Evolutionary conservation across 1,140 invertebrate species (phyloP), one percentile per base, ranked within the genome.

Genomic region (Formica selysi): DNA sequence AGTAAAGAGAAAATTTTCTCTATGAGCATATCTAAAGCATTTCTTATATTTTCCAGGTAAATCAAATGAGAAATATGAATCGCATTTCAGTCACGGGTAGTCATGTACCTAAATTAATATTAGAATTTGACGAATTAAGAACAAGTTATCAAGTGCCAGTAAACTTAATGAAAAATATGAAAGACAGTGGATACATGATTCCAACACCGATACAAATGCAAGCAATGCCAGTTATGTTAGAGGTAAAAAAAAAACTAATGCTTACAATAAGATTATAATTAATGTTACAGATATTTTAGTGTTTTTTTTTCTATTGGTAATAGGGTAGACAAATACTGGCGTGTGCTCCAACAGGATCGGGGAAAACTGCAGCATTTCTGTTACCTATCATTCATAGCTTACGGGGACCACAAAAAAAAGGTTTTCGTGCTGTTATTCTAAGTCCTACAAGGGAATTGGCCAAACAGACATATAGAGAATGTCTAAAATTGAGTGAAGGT

Each of bases 201-300:
- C 99, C 99, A 11, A 99, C 99, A 8, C 97, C 98, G 0, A 98
- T 99, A 91, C 99, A 99, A 95, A 98, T 98, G 96, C 99, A 99
- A 95, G 97, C 98, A 0, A 96, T 99, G 86, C 98, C 99, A 19
- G 96, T 98, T 57, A 97, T 99, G 97, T 93, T 99, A 65, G 95
- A 97, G 94, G 97, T 97, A 22, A 22, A 22, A 93, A 94, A 91
- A 68, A 68, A 48, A 74, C 64, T 67, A 38, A 38, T 68, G 22
- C 26, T 13, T 85, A 83, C 67, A 87, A 67, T 51, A 64, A 71
- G 32, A 11, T 62, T 3, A 10, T 65, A 61, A 68, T 29, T 32
- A 32, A 84, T 51, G 16, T 85, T 59, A n/a, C 1, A 64, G 44
- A 29, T 68, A 70, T 22, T 51, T 29, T 57, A 22, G 22, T 22